These are phyloP conservation scores for Omphaloscelis lunosa DNA, from an alignment of 2,888 invertebrate genomes.

Conservation along the genomic window DNA sequence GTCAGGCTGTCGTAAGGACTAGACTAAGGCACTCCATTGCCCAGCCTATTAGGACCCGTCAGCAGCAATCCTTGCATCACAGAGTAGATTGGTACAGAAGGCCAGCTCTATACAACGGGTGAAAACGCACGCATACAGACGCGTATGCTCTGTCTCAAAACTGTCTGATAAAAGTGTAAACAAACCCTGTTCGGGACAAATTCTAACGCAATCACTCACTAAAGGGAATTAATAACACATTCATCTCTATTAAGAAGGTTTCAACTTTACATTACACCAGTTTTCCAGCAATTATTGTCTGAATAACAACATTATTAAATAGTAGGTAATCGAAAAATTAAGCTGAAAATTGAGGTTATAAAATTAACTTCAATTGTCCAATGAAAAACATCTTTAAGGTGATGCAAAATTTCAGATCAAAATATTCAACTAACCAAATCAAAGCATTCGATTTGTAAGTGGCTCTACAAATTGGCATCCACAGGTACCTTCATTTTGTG, in stretches of 20 bases:
- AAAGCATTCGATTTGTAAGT: background rate
- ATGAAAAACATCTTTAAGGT: background rate
- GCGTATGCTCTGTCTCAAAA: background rate
- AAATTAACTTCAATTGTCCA: background rate
- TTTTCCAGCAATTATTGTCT: too few relatives aligned
- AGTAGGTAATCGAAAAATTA: background rate
- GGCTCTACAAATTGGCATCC: too few relatives aligned
- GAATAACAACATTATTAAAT: background rate
- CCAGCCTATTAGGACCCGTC: slow-evolving; percentile 47
- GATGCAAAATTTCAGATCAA: background rate
- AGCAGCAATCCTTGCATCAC: slow-evolving; percentile 26
- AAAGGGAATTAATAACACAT: too few relatives aligned
- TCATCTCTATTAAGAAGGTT: too few relatives aligned
- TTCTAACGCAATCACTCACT: too few relatives aligned
- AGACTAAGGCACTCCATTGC: slow-evolving; percentile 47
- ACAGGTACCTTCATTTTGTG: background rate
- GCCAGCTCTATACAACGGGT: background rate
- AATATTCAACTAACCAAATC: background rate
- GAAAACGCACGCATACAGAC: background rate
- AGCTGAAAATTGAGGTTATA: background rate
- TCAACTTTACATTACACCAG: too few relatives aligned
- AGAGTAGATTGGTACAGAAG: slow-evolving; percentile 19
- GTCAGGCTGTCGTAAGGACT: slow-evolving; percentile 28
- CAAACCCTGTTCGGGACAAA: background rate
- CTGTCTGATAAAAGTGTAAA: background rate